phyloP scores from a whole-genome alignment of 2,113 vertebrate genomes.

The Pagrus major region DNA sequence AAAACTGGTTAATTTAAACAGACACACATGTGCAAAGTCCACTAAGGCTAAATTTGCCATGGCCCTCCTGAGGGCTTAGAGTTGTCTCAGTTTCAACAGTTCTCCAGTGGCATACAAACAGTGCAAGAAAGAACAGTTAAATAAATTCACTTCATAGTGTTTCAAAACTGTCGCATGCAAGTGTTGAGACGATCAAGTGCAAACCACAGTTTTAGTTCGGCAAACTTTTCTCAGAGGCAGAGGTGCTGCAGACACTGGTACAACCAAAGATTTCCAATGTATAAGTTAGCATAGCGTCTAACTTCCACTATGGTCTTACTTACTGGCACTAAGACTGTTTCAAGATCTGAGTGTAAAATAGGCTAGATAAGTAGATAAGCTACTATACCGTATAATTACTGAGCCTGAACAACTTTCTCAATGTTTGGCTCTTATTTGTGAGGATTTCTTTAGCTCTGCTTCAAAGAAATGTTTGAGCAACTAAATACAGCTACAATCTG shows the following conservation, averaged over 20 bases:
- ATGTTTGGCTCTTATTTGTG: not conserved
- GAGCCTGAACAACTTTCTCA: not conserved
- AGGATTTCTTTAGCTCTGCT: constrained; percentile 32
- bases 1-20: constrained; percentile 18
- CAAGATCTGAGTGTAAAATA: not conserved
- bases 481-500: constrained; percentile 2
- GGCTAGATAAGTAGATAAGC: not conserved
- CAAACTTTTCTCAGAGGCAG: constrained; percentile 34
- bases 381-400: not conserved
- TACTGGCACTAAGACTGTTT: too few relatives aligned
- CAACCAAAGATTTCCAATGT: not conserved
- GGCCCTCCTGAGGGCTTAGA: constrained; percentile 1
- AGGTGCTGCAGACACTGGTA: constrained; percentile 3
- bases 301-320: too few relatives aligned
- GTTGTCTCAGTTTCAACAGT: constrained; percentile 7
- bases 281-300: too few relatives aligned
- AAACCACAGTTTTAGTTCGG: not conserved
- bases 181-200: constrained; percentile 12
- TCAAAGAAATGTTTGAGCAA: constrained; percentile 13
- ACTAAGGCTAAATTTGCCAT: constrained; percentile 20
- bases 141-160: not conserved
- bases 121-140: not conserved
- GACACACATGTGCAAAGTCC: not conserved
- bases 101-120: constrained; percentile 9
- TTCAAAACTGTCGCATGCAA: constrained; percentile 29